These are phyloP conservation scores for Gymnoscelis rufifasciata DNA, from an alignment of 2,888 invertebrate species.

Conservation along the genomic window DNA sequence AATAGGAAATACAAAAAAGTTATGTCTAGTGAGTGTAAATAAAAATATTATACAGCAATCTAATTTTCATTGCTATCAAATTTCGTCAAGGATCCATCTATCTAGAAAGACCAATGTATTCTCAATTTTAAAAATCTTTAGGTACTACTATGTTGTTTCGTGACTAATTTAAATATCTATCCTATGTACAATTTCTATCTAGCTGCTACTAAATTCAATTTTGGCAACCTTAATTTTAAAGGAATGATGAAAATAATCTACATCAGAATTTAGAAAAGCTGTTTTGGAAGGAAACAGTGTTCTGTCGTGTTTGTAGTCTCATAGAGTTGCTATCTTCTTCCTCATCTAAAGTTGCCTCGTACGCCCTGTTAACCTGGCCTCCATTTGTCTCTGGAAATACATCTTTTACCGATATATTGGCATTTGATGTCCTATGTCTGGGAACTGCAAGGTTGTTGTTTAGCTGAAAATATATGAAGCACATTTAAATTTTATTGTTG, in stretches of 20 bases:
- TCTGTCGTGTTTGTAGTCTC: slow-evolving; percentile 83
- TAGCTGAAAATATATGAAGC: slow-evolving; percentile 49
- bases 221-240: no score
- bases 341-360: slow-evolving; percentile 82
- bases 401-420: slow-evolving; percentile 88
- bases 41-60: not conserved
- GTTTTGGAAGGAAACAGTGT: slow-evolving; percentile 80
- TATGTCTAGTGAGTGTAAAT: slow-evolving; percentile 2
- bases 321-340: slow-evolving; percentile 86
- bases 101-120: slow-evolving; percentile 10
- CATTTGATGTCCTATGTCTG: slow-evolving; percentile 86
- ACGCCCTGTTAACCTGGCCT: slow-evolving; percentile 88
- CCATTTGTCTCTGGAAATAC: slow-evolving; percentile 85
- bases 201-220: slow-evolving; percentile 35
- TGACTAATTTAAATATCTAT: slow-evolving; percentile 12
- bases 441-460: slow-evolving; percentile 81
- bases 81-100: slow-evolving; percentile 6
- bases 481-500: no score
- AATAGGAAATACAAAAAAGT: slow-evolving; percentile 27
- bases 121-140: slow-evolving; percentile 7
- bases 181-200: slow-evolving; percentile 8
- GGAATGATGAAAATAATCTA: no score
- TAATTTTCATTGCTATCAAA: not conserved
- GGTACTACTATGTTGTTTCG: slow-evolving; percentile 10
- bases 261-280: slow-evolving; percentile 46